Evolutionary conservation across 2,113 vertebrate genomes (phyloP).

Genomic region (Clinocottus analis): DNA sequence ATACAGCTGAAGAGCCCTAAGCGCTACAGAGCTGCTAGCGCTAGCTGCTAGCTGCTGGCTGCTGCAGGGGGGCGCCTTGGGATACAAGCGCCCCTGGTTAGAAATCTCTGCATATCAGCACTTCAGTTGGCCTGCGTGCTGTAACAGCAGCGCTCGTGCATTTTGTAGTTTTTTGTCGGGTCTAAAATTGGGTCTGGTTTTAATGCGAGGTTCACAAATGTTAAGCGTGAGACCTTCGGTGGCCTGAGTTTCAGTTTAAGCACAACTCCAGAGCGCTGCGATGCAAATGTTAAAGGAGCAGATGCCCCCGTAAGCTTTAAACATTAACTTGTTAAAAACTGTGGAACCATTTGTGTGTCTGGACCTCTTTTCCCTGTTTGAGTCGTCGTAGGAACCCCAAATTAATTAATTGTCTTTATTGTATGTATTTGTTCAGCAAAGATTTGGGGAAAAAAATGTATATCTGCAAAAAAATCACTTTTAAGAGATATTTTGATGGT

Average conservation of each 20-base stretch:
- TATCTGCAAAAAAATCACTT: no score
- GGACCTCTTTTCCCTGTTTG: no score
- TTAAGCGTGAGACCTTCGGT: not conserved
- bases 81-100: not conserved
- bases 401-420: no score
- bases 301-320: not conserved
- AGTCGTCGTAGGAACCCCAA: no score
- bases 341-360: no score
- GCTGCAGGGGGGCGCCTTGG: not conserved
- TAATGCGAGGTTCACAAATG: not conserved
- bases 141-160: not conserved
- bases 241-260: not conserved
- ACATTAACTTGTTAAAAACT: no score
- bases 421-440: no score
- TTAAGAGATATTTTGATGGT: no score
- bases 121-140: not conserved
- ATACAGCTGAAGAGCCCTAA: not conserved
- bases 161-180: slow-evolving; percentile 1
- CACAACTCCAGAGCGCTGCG: no score
- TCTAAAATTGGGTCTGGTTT: not conserved
- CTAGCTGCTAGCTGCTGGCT: not conserved
- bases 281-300: slow-evolving; percentile 7
- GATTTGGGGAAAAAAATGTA: no score
- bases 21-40: not conserved
- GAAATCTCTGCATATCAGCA: not conserved